Base-by-base conservation (phyloP, 2,113 vertebrate species). In the Pseudopipra pipra region DNA sequence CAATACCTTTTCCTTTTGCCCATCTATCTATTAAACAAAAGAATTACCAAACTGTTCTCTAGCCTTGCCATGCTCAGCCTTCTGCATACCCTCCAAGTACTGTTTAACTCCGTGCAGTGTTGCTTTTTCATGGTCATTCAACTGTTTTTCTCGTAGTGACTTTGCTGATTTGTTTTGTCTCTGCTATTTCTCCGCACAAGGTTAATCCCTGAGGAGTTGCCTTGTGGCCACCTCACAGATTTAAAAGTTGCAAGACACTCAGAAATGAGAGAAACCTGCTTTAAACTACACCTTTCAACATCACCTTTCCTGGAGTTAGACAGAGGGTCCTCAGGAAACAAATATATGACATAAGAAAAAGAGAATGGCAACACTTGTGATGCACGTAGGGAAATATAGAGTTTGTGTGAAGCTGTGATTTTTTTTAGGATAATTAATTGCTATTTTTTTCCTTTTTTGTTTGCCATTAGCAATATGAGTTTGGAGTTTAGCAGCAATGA, bases 1-100 rank as follows among this genome's bases (percentile, higher is more conserved):
- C 92, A 70, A 97, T 95, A 83, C 71, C 62, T 92, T 88, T 68
- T 68, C n/a, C 33, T 93, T 51, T 92, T 77, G 68, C 47, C 21
- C 37, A 54, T 93, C 86, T 59, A 21, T 85, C 82, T 80, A 28
- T 79, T 22, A 41, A 46, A 71, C 21, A 46, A 47, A 67, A 58
- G 17, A 61, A 54, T 23, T 37, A 70, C 62, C 55, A 79, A 39
- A 62, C 0, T 1, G 4, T 84, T 63, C 61, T 95, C 91, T 74
- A 70, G n/a, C 33, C 61, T 71, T 75, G 72, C 47, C 75, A 30
- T 27, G 5, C 70, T 89, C 55, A 39, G 72, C 93, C 56, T 41
- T 92, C 70, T 76, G 6, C 11, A 75, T 25, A 23, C 10, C 61
- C 81, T 72, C 37, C 39, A 37, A 27, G 19, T 58, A 2, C 37